Base-by-base conservation (phyloP, 2,113 vertebrate genomes). In the Cynoglossus semilaevis region DNA sequence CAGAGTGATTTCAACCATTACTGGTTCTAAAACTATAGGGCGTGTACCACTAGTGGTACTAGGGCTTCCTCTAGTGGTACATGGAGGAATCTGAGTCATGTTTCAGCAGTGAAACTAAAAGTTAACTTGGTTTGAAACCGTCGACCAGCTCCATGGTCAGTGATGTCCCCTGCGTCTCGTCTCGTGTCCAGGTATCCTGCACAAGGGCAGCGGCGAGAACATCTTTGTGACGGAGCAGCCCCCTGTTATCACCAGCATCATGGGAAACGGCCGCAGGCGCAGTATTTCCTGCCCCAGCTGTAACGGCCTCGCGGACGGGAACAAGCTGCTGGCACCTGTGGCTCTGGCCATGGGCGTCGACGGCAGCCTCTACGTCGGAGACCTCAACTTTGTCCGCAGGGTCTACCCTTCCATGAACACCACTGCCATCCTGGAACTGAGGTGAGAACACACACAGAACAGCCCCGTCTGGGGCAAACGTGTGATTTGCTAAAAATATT, bases 251-350 rank as follows among this genome's bases (percentile, higher is more conserved):
- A 94, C 91, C 59, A 99, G 97, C 88, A 80, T 97, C 72, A 99
- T 99, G 97, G 97, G 97, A 11, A 99, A 99, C 0, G 96, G 96
- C 29, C 94, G 97, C 9, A 90, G 96, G 5, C 92, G 97, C 54
- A 99, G 96, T 75, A 99, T 99, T 67, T 98, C 97, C 40, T 99
- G 97, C 67, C 97, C 97, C 8, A 99, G 97, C 88, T 99, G 97
- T 79, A 99, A 98, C 0, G 97, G 97, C 34, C 91, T 99, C 5
- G 96, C 97, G 0, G 97, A 99, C 55, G 95, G 97, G 72, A 99
- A 99, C 91, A 99, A 99, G 75, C 93, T 99, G 58, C 81, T 99
- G 85, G 96, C 97, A n/a, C 97, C 97, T 0, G 94, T 99, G 10
- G 96, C 95, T n/a, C 91, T 99, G 84, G 95, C 97, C 1, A 94